Evolutionary conservation across 2,888 invertebrate genomes (phyloP).

Genomic region (Tipula helvola): DNA sequence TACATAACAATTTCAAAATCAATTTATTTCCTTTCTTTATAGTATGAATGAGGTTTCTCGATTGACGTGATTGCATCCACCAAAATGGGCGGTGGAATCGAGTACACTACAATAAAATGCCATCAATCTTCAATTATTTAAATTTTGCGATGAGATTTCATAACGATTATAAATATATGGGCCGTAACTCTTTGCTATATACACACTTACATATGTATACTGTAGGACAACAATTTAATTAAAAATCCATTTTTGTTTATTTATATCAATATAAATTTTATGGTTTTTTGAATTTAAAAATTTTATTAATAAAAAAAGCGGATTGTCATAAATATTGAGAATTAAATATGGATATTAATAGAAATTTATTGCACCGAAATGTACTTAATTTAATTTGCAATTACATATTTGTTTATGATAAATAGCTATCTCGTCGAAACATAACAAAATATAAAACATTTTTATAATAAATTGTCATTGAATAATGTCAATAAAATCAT

Average conservation of each 20-base stretch:
- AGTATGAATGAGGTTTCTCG: too few relatives aligned
- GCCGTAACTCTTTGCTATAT: background rate
- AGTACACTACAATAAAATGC: background rate
- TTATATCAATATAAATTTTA: background rate
- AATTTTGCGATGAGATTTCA: background rate
- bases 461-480: too few relatives aligned
- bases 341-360: background rate
- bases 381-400: background rate
- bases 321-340: background rate
- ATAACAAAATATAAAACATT: too few relatives aligned
- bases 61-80: background rate
- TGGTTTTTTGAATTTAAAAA: background rate
- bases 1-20: too few relatives aligned
- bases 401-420: background rate
- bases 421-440: background rate
- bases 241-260: background rate
- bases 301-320: background rate
- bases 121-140: background rate
- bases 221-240: background rate
- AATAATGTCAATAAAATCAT: too few relatives aligned
- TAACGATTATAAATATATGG: background rate
- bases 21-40: too few relatives aligned
- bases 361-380: background rate
- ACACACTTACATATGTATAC: background rate
- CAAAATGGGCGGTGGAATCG: background rate